Evolutionary conservation across 2,797 vertebrate genomes (phyloP).

Genomic region (Amblyopsis hoosieri): DNA sequence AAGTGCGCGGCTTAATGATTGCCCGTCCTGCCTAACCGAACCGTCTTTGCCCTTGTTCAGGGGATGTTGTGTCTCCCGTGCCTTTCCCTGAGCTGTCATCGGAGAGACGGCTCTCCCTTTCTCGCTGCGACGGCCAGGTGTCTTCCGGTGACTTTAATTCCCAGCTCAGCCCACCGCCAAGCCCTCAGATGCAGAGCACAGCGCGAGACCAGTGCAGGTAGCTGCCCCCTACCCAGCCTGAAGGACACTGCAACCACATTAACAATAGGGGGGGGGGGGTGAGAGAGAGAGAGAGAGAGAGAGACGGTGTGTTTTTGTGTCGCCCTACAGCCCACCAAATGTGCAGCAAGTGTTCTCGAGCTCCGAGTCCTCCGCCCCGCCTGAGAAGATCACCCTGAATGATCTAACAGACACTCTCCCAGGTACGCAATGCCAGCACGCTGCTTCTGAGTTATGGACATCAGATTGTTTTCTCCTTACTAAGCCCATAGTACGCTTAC

Average conservation of each 20-base stretch:
- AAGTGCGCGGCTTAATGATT: background rate
- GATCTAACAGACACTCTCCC: constrained; percentile 71
- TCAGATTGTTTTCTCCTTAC: background rate
- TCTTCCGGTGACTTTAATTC: constrained; percentile 50
- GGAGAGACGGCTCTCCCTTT: constrained; percentile 48
- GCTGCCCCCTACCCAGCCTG: constrained; percentile 26
- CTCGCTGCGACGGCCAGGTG: constrained; percentile 26
- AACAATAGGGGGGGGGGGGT: background rate
- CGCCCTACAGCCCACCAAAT: constrained; percentile 55
- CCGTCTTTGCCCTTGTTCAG: constrained; percentile 11
- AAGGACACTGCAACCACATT: constrained; percentile 15
- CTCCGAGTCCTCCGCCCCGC: constrained; percentile 74
- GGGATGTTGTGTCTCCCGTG: constrained; percentile 24
- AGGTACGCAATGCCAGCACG: constrained; percentile 56
- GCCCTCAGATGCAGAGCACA: constrained; percentile 75
- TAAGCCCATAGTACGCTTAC: background rate
- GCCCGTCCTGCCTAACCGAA: background rate
- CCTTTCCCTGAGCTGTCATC: constrained; percentile 37
- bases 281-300: too few species aligned
- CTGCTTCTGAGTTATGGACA: background rate
- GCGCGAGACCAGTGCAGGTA: constrained; percentile 69
- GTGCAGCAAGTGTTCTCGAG: constrained; percentile 57
- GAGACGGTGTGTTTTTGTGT: constrained; percentile 18
- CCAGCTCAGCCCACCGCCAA: constrained; percentile 63
- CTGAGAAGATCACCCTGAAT: constrained; percentile 74